These are phyloP conservation scores for Vanessa cardui DNA, from an alignment of 2,888 invertebrate genomes.

Conservation along the genomic window DNA sequence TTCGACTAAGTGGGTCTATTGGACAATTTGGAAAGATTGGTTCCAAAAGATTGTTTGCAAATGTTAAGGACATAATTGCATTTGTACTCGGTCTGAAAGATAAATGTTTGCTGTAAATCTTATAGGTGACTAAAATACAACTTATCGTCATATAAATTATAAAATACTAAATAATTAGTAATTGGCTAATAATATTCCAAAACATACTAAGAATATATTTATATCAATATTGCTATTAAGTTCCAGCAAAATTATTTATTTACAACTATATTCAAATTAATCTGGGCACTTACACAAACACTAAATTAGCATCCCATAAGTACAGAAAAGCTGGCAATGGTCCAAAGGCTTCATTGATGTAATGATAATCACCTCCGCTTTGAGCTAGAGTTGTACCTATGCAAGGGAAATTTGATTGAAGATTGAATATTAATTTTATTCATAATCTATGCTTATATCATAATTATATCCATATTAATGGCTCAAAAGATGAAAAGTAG, in stretches of 20 bases:
- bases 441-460: background rate
- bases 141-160: too few relatives aligned
- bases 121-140: background rate
- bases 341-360: slow-evolving; percentile 96
- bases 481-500: too few relatives aligned
- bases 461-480: background rate
- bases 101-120: slow-evolving; percentile 8
- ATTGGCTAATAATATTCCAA: background rate
- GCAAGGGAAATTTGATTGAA: too few relatives aligned
- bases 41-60: slow-evolving; percentile 95
- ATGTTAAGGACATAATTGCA: slow-evolving; percentile 97
- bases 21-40: slow-evolving; percentile 92
- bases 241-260: background rate
- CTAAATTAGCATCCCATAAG: slow-evolving; percentile 98
- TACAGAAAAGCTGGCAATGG: slow-evolving; percentile 96
- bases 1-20: slow-evolving; percentile 86
- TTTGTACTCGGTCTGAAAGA: slow-evolving; percentile 93
- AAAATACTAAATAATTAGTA: background rate
- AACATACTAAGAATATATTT: too few relatives aligned
- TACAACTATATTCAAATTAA: too few relatives aligned
- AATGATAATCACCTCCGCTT: slow-evolving; percentile 98
- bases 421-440: background rate
- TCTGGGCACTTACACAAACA: slow-evolving; percentile 92
- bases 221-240: background rate
- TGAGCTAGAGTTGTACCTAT: slow-evolving; percentile 90